Conservation (phyloP, 2,888 invertebrate species). For the Callimorpha dominula region DNA sequence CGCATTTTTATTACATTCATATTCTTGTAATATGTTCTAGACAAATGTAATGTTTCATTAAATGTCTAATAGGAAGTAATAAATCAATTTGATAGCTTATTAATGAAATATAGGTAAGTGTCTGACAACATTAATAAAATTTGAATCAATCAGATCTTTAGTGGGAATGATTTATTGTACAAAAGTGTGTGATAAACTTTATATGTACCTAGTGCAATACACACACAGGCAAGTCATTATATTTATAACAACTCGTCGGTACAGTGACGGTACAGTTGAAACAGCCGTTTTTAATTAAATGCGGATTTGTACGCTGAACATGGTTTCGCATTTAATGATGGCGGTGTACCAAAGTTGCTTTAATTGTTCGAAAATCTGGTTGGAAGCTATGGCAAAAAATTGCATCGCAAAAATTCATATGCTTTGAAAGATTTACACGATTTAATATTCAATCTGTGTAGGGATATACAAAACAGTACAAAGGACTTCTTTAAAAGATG, state of each 20-base stretch:
- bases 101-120: constrained; percentile 35
- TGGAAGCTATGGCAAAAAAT: background rate
- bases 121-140: constrained; percentile 47
- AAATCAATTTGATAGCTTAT: constrained; percentile 46
- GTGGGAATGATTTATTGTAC: constrained; percentile 38
- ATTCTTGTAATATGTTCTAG: constrained; percentile 8
- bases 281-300: constrained; percentile 27
- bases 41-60: constrained; percentile 31
- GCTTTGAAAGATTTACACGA: background rate
- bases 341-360: background rate
- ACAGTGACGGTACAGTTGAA: background rate
- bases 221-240: background rate
- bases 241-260: background rate
- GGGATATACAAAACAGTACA: no score
- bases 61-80: constrained; percentile 42
- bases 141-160: constrained; percentile 42
- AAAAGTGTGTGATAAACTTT: constrained; percentile 19
- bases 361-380: background rate
- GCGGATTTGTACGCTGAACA: constrained; percentile 26
- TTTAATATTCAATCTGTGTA: background rate
- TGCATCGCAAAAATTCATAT: background rate
- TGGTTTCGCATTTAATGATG: constrained; percentile 19
- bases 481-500: no score
- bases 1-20: constrained; percentile 8
- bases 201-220: background rate